Conservation (phyloP, 2,797 vertebrate genomes). For the Mormyrops attenuatus region DNA sequence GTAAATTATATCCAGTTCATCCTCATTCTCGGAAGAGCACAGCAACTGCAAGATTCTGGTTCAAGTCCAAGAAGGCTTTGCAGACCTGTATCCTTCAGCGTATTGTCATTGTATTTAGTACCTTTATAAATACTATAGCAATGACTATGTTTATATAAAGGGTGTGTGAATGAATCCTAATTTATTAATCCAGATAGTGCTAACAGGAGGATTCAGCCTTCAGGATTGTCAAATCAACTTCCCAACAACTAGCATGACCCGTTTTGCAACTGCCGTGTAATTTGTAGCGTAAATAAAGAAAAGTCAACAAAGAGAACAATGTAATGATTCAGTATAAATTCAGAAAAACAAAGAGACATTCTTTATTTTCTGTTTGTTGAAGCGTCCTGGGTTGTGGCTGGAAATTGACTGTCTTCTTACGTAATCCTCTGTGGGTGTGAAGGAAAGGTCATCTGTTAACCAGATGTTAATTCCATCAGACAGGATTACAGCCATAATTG, state of each 20-base stretch:
- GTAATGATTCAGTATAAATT: neutral
- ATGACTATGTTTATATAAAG: neutral
- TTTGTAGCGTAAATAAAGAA: neutral
- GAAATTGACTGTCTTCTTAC: neutral
- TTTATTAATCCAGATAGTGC: neutral
- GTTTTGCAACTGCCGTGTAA: slow-evolving; percentile 11
- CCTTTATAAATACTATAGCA: neutral
- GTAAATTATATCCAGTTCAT: neutral
- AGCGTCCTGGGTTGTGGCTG: neutral
- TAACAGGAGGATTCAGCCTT: neutral
- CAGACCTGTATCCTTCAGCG: neutral
- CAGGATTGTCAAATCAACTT: neutral
- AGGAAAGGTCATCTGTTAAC: neutral
- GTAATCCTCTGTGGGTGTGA: neutral
- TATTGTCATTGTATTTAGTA: neutral
- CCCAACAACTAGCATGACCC: neutral
- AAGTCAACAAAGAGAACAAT: neutral
- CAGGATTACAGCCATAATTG: neutral
- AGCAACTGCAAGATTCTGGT: neutral
- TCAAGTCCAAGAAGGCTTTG: neutral
- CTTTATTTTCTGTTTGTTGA: neutral
- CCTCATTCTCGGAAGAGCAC: neutral
- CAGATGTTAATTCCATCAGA: neutral
- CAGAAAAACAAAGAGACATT: neutral
- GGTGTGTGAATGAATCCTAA: neutral